phyloP scores from a whole-genome alignment of 2,113 vertebrate species.

The Ciconia maguari region DNA sequence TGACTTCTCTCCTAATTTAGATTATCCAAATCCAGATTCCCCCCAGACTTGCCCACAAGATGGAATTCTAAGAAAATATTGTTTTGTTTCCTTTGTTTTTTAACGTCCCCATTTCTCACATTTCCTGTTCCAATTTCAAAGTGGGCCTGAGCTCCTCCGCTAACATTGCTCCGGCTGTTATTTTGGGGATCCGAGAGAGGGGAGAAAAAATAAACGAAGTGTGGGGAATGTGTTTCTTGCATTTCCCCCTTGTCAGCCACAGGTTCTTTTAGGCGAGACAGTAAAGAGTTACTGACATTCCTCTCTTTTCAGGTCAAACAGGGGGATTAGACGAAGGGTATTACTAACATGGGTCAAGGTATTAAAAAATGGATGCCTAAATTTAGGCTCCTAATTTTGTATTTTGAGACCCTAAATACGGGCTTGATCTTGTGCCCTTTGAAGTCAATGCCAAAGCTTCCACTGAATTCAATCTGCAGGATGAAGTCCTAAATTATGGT shows the following conservation, averaged over 20 bases:
- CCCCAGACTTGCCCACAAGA: slow-evolving; percentile 2
- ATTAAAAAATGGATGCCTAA: slow-evolving; percentile 31
- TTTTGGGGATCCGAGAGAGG: slow-evolving; percentile 4
- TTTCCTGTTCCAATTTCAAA: slow-evolving; percentile 42
- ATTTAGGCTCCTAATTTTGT: slow-evolving; percentile 19
- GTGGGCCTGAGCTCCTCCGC: background rate
- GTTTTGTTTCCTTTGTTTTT: slow-evolving; percentile 34
- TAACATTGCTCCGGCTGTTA: background rate
- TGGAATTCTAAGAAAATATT: slow-evolving; percentile 54
- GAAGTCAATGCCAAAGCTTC: slow-evolving; percentile 34
- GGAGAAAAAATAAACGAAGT: background rate
- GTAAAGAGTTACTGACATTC: background rate
- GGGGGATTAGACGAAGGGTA: background rate
- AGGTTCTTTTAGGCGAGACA: background rate
- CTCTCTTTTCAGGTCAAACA: background rate
- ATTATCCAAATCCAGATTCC: slow-evolving; percentile 47
- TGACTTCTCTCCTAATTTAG: slow-evolving; percentile 62
- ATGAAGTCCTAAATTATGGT: slow-evolving; percentile 20
- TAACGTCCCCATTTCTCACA: slow-evolving; percentile 26
- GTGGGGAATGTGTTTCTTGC: background rate
- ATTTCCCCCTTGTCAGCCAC: background rate
- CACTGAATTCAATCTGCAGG: background rate
- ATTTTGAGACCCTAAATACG: slow-evolving; percentile 27
- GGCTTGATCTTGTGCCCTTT: slow-evolving; percentile 27
- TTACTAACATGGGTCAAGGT: background rate